These are phyloP conservation scores for Hydropotes inermis DNA, from an alignment of 2,113 vertebrate species.

Conservation along the genomic window DNA sequence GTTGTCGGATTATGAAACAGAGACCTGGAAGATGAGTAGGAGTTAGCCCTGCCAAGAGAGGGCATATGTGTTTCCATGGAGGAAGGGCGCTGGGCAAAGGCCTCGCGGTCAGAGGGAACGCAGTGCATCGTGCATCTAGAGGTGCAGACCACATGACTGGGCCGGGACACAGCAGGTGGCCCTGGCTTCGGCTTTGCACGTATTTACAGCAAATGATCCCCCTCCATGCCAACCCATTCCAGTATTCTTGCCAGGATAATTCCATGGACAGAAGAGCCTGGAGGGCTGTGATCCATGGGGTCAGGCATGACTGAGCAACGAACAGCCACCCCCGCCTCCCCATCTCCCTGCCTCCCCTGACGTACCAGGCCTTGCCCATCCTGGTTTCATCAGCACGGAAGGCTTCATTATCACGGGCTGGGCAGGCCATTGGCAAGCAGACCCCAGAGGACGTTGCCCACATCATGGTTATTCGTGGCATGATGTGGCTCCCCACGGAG, in stretches of 20 bases:
- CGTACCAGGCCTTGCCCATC: not conserved
- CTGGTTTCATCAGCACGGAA: not conserved
- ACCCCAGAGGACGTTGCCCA: not conserved
- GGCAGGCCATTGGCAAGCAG: not conserved
- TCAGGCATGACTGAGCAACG: not conserved
- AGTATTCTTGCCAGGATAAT: not conserved
- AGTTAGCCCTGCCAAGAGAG: not conserved
- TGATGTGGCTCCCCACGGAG: not conserved
- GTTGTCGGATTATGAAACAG: not conserved
- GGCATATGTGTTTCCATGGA: not conserved
- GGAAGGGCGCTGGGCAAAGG: not conserved
- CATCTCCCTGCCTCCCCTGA: not conserved
- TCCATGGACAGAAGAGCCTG: not conserved
- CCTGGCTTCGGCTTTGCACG: not conserved
- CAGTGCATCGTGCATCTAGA: fast-evolving
- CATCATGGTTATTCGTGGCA: fast-evolving
- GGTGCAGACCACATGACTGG: not conserved
- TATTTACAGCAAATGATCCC: not conserved
- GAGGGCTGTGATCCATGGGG: not conserved
- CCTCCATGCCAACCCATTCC: not conserved
- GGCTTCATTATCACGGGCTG: not conserved
- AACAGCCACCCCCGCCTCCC: not conserved
- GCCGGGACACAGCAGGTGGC: not conserved
- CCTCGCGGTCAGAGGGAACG: not conserved
- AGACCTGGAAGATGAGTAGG: not conserved